Evolutionary conservation across 2,888 invertebrate genomes (phyloP).

Genomic region (Oegoconia quadripuncta): DNA sequence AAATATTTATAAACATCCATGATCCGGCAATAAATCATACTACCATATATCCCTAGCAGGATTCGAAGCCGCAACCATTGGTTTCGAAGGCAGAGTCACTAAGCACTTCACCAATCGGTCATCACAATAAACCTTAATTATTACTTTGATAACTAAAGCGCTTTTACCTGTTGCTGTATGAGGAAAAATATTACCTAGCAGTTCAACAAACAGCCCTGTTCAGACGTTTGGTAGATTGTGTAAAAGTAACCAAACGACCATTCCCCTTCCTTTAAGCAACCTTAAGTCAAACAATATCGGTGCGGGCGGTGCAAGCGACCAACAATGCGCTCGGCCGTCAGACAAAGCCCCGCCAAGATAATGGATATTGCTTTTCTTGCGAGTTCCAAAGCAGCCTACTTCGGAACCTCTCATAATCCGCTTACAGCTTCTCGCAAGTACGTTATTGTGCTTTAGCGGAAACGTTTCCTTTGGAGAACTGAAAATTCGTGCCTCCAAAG

Average conservation of each 20-base stretch:
- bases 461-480: conserved; percentile 27
- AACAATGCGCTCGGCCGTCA: conserved; percentile 54
- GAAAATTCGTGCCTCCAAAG: conserved; percentile 38
- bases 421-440: conserved; percentile 66
- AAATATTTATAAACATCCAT: too few species aligned
- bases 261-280: conserved; percentile 9
- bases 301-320: conserved; percentile 45
- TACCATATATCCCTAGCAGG: too few species aligned
- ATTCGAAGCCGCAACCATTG: too few species aligned
- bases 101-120: too few species aligned
- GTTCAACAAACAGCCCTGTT: too few species aligned
- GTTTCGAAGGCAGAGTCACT: too few species aligned
- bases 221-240: too few species aligned
- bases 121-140: too few species aligned
- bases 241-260: too few species aligned
- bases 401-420: conserved; percentile 74
- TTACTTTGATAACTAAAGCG: too few species aligned
- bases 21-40: too few species aligned
- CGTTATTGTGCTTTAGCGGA: conserved; percentile 65
- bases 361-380: conserved; percentile 77
- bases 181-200: not conserved
- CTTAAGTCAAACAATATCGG: conserved; percentile 48
- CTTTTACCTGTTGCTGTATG: not conserved
- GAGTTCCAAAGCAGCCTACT: conserved; percentile 76
- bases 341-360: conserved; percentile 69